Evolutionary conservation across 2,113 vertebrate species (phyloP), one percentile per base, ranked within the genome.

Genomic region (Ptilonorhynchus violaceus): DNA sequence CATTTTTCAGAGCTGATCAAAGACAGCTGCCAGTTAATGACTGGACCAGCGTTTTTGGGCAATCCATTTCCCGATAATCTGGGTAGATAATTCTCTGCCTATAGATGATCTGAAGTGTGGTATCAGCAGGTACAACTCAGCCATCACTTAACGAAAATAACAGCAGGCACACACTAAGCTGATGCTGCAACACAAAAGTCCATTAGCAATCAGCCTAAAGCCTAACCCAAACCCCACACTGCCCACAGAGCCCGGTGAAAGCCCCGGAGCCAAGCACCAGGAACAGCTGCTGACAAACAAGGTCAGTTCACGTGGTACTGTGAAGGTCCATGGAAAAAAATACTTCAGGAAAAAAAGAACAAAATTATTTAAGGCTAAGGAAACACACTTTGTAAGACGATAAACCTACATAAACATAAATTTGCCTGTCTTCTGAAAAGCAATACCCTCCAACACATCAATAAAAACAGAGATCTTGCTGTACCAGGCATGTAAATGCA

Each of bases 401-500:
- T 11, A 59, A 85, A 58, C 9, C 15, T 20, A 52, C 3, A 35
- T 1, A 59, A 80, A 46, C 5, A 20, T 33, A 39, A 24, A 46
- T 49, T 4, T 55, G 30, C 11, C 30, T 7, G 4, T 60, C 58
- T 68, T 78, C 56, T 44, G 37, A 50, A 55, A 67, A 74, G 30
- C 16, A 55, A 17, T 16, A 59, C 16, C 15, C 13, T 75, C 52
- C 42, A 84, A 63, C 3, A 18, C 9, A 44, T 19, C 23, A 49
- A 16, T 25, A 56, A 66, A 50, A 59, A 3, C 9, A 8, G 18
- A 55, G 21, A 23, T 27, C 30, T 68, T 30, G 3, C 44, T 18
- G n/a, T 13, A 78, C 7, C 39, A 58, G 50, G 60, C 0, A 0
- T 11, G 23, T 19, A 62, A 91, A 41, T 2, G 24, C 52, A 58